A percentile compares a stretch with the other conserved stretches of the same genome.
Evolutionary conservation across 2,113 vertebrate species (phyloP).

Genomic region (Gila orcuttii): DNA sequence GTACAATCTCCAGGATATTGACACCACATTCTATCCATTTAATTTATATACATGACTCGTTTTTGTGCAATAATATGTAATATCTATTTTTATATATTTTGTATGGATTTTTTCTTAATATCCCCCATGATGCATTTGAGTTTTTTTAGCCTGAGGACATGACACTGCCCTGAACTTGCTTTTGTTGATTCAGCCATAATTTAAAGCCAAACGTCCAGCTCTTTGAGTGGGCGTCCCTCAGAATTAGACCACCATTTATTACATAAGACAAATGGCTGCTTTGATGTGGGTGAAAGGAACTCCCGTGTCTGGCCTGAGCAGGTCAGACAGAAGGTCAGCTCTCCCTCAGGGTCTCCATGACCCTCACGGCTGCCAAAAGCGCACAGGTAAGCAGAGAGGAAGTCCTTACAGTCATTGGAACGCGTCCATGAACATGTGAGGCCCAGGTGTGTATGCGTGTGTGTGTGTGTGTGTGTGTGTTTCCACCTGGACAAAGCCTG

Average conservation of each 20-base stretch:
- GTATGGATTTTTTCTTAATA: background rate
- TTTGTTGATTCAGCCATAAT: slow-evolving; percentile 13
- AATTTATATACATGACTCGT: background rate
- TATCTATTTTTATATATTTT: background rate
- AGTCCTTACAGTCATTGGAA: slow-evolving; percentile 67
- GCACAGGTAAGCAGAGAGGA: slow-evolving; percentile 71
- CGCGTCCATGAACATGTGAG: slow-evolving; percentile 72
- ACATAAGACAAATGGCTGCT: slow-evolving; percentile 31
- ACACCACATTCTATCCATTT: too few species aligned
- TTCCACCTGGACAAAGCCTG: slow-evolving; percentile 77
- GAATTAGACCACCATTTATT: slow-evolving; percentile 25
- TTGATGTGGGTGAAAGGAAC: slow-evolving; percentile 40
- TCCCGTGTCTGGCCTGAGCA: slow-evolving; percentile 25
- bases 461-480: slow-evolving; percentile 74
- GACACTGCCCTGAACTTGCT: background rate
- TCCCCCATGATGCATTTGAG: background rate
- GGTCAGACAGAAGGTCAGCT: slow-evolving; percentile 37
- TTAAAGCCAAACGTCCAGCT: background rate
- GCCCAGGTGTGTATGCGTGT: slow-evolving; percentile 82
- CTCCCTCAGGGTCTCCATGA: slow-evolving; percentile 47
- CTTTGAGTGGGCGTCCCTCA: background rate
- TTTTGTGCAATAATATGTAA: background rate
- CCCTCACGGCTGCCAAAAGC: slow-evolving; percentile 53
- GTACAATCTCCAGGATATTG: too few species aligned
- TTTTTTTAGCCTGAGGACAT: background rate